Evolutionary conservation across 1,140 invertebrate species (phyloP), one percentile per base, ranked within the genome.

Genomic region (Scaptomyza graminum): DNA sequence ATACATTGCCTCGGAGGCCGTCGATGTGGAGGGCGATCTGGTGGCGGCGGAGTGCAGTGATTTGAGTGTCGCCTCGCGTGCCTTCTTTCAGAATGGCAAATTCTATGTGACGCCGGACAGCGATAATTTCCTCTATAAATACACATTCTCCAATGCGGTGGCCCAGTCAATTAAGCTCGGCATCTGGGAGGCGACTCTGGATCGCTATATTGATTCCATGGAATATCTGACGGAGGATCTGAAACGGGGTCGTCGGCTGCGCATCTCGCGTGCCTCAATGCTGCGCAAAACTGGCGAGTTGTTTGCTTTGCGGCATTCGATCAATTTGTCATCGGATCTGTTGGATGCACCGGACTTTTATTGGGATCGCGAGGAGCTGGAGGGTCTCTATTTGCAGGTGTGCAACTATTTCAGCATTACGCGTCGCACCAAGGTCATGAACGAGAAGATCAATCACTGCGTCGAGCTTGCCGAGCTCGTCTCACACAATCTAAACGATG

Each of bases 331-430:
- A 69, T 99, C 98, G 0, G 98, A 99, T 92, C 93, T 99, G 6
- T 91, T 99, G 43, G 98, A 99, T 91, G 97, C 96, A 0, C 98
- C 98, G 0, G 98, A 99, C 92, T 99, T 99, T 92, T 99, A 99
- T 91, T 99, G 98, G 98, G 98, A 99, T 78, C 94, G 96, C 54
- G 97, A 98, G 79, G 93, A 96, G 41, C 93, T 99, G 5, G 98
- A 98, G 93, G 92, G 88, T 0, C 92, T 99, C 0, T 99, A 98
- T 90, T 93, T 95, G 52, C 95, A 95, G 82, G 96, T 95, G 0
- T 96, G 95, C 66, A 94, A 94, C 16, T 96, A 98, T 93, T 96
- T 99, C 73, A 96, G 94, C 80, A 97, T 99, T 55, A 91, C 94
- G 0, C 95, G 96, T 79, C 93, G 98, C 59, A 98, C 97, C 22